Evolutionary conservation across 2,888 invertebrate species (phyloP), one percentile per base, ranked within the genome.

Genomic region (Hofmannophila pseudospretella): DNA sequence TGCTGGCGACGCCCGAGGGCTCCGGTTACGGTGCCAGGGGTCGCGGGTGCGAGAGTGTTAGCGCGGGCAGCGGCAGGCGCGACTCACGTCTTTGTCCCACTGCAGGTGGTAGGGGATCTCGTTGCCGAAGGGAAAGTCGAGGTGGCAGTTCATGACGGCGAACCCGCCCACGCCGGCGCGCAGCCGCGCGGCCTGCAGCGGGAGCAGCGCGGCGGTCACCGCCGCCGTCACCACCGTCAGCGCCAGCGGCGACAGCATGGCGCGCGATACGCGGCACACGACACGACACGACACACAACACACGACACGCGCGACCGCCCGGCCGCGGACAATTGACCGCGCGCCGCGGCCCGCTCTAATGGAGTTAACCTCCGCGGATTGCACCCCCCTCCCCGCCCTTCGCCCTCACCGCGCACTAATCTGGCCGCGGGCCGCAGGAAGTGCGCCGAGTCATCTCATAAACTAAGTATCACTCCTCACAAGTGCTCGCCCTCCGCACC

Each of bases 61-160:
- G n/a, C n/a, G n/a, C 22, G 2, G 2, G 5, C 22, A 22, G 3
- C 7, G 22, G 3, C 22, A 22, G 5, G 2, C 7, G 32, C 7
- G 9, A 49, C 93, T 92, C 85, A 95, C 95, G 69, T 94, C 94
- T 82, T 95, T 96, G 65, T 93, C 94, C 97, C 97, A 97, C 67
- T 94, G 92, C 39, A 97, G 89, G 59, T 94, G 92, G 75, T 96
- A 96, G 5, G 96, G 94, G 57, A 95, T 94, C 58, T 92, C 92
- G 64, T 92, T 91, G 62, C 93, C 93, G 71, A 95, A 94, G 45
- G 96, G 95, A 76, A 96, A 96, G 78, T 96, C 94, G 56, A 97
- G 91, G 57, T 93, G 92, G 79, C 96, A 96, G 85, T 94, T 92
- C 77, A 96, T 91, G 50, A 94, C 90, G 37, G 92, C 92, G 63